Evolutionary conservation across 53 echinoderm and acorn worm species (phyloP).

Genomic region (Astropecten irregularis): DNA sequence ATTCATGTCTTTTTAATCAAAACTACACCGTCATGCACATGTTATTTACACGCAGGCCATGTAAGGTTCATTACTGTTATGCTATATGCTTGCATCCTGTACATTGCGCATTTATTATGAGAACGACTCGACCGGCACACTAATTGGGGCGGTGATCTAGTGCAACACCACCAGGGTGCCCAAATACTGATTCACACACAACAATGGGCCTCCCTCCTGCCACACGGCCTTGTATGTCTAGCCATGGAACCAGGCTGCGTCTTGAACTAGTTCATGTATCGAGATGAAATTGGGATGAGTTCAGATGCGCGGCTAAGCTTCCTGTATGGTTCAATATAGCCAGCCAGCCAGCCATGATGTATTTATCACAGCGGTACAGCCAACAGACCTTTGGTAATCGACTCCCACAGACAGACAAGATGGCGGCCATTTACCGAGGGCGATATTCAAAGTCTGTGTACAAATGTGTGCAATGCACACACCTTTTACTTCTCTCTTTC

Average conservation of each 20-base stretch:
- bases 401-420: slow-evolving; percentile 36
- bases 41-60: no score
- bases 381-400: slow-evolving; percentile 28
- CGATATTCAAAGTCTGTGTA: not conserved
- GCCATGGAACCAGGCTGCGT: slow-evolving; percentile 8
- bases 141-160: not conserved
- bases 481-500: no score
- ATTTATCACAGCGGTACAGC: not conserved
- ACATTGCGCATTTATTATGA: no score
- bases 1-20: no score
- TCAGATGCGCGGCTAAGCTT: slow-evolving; percentile 11
- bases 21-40: no score
- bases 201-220: slow-evolving; percentile 5
- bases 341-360: not conserved
- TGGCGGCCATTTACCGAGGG: not conserved
- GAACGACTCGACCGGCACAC: not conserved
- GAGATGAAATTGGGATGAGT: slow-evolving; percentile 18
- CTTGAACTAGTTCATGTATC: slow-evolving; percentile 44
- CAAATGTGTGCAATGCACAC: no score
- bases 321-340: not conserved
- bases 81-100: no score
- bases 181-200: slow-evolving; percentile 44
- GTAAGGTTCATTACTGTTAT: no score
- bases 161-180: slow-evolving; percentile 12
- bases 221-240: slow-evolving; percentile 34